Evolutionary conservation across 1,140 invertebrate genomes (phyloP).

Genomic region (Zaprionus davidi): DNA sequence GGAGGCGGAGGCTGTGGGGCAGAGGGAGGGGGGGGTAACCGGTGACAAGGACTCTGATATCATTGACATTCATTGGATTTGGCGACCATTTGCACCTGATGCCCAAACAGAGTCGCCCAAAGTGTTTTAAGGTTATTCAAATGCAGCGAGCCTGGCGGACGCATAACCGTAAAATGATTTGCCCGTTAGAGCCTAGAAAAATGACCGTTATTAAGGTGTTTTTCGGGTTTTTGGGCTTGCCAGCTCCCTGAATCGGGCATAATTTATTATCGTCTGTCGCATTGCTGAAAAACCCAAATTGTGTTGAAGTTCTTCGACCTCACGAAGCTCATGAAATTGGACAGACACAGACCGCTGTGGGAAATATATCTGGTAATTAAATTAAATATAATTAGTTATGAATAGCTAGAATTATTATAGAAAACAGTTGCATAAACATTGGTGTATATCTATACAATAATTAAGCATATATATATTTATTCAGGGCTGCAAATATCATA

Average conservation of each 20-base stretch:
- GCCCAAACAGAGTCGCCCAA: constrained; percentile 49
- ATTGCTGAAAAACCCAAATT: background rate
- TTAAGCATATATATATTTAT: no score
- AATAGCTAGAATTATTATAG: no score
- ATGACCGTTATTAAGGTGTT: constrained; percentile 3
- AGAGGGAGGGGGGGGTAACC: background rate
- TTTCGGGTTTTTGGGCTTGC: background rate
- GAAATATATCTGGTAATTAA: background rate
- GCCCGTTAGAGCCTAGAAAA: constrained; percentile 29
- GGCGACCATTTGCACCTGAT: constrained; percentile 75
- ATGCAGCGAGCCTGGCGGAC: constrained; percentile 55
- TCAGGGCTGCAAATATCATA: background rate
- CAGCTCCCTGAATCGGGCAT: background rate
- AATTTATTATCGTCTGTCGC: background rate
- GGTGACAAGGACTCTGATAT: constrained; percentile 58
- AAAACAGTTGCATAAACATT: no score
- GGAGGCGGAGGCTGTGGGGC: background rate
- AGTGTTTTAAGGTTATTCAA: constrained; percentile 71
- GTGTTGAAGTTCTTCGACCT: background rate
- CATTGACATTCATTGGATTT: constrained; percentile 79
- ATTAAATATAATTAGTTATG: no score
- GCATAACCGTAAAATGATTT: constrained; percentile 72
- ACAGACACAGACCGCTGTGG: background rate
- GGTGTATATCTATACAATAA: no score
- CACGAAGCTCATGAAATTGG: background rate